Conservation (phyloP, 2,888 invertebrate genomes). For the Griposia aprilina region DNA sequence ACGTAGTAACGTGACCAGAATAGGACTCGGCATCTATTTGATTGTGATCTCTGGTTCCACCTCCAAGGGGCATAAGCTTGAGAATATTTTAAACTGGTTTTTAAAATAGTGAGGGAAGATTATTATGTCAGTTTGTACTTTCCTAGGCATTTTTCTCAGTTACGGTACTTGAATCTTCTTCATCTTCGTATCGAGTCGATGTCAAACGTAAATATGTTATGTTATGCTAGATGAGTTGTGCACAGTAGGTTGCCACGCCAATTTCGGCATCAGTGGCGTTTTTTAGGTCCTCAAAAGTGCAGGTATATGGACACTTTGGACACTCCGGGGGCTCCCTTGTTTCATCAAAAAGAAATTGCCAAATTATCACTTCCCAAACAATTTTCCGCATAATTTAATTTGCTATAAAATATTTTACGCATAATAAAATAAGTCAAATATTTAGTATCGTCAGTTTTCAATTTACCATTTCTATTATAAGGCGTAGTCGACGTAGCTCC, state of each 20-base stretch:
- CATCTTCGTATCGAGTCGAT: background rate
- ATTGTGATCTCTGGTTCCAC: slow-evolving; percentile 28
- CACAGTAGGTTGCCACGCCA: background rate
- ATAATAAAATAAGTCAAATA: no score
- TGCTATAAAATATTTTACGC: no score
- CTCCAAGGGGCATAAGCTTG: background rate
- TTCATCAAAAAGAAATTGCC: no score
- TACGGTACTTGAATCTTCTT: background rate
- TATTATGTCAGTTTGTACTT: background rate
- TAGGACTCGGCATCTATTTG: slow-evolving; percentile 10
- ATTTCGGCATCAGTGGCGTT: background rate
- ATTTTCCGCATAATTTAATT: no score
- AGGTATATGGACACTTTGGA: background rate
- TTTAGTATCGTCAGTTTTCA: no score
- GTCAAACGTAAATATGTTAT: background rate
- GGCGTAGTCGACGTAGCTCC: no score
- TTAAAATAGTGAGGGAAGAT: background rate
- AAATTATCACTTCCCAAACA: no score
- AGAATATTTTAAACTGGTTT: slow-evolving; percentile 15
- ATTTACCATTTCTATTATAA: no score
- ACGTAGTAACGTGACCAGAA: slow-evolving; percentile 50
- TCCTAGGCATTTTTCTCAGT: background rate
- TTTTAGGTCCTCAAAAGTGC: background rate
- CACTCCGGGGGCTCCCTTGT: no score
- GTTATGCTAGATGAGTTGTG: background rate